Evolutionary conservation across 2,797 vertebrate genomes (phyloP).

Genomic region (Decapterus maruadsi): DNA sequence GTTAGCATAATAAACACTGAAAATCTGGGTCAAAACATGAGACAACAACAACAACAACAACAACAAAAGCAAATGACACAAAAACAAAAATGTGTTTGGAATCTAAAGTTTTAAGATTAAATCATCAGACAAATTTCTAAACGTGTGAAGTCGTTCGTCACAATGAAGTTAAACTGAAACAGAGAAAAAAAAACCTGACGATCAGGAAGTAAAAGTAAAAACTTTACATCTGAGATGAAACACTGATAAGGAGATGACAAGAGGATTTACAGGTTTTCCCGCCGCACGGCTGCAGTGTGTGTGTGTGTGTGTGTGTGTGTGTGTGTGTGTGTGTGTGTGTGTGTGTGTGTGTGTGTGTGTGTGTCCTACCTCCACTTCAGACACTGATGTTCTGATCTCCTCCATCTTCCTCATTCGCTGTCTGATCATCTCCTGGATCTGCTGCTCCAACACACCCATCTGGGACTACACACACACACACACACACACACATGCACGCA

Average conservation of each 20-base stretch:
- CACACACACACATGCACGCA: constrained; percentile 7
- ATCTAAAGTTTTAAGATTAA: no score
- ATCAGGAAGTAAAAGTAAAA: neutral
- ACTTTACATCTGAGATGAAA: neutral
- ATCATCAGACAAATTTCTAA: no score
- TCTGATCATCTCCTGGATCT: constrained; percentile 78
- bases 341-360: neutral
- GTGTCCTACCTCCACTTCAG: constrained; percentile 69
- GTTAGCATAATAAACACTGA: no score
- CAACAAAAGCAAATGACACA: no score
- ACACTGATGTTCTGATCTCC: constrained; percentile 73
- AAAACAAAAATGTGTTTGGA: no score
- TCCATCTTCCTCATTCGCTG: constrained; percentile 75
- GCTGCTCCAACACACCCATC: constrained; percentile 61
- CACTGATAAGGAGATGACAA: neutral
- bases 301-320: neutral
- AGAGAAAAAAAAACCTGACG: neutral
- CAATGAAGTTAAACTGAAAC: no score
- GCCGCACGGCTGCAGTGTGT: neutral
- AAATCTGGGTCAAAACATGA: no score
- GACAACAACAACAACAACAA: no score
- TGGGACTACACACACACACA: constrained; percentile 55
- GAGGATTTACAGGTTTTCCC: constrained; percentile 8
- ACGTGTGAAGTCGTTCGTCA: no score
- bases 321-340: neutral